Evolutionary conservation across 2,113 vertebrate genomes (phyloP).

Genomic region (zebrafish (Danio rerio)): GRCz12tu NC_133192.1:5241001-5241500

Average conservation of each 20-base stretch:
- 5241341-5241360: conserved; percentile 39
- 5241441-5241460: conserved; percentile 45
- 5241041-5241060: too few relatives aligned
- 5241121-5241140: conserved; percentile 18
- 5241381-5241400: conserved; percentile 51
- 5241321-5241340: conserved; percentile 32
- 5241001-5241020: too few relatives aligned
- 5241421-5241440: conserved; percentile 59
- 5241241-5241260: conserved; percentile 44
- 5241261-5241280: conserved; percentile 56
- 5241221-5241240: conserved; percentile 32
- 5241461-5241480: conserved; percentile 53
- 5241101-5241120: conserved; percentile 30
- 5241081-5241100: too few relatives aligned
- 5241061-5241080: too few relatives aligned
- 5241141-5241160: background rate
- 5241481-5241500: conserved; percentile 55
- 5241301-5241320: conserved; percentile 45
- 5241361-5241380: conserved; percentile 52
- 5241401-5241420: conserved; percentile 57
- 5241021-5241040: too few relatives aligned
- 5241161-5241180: conserved; percentile 20
- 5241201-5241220: conserved; percentile 34
- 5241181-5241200: conserved; percentile 39
- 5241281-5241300: conserved; percentile 39